These are phyloP conservation scores for Trichogramma pretiosum DNA, from an alignment of 1,140 invertebrate species.

Conservation along the genomic window DNA sequence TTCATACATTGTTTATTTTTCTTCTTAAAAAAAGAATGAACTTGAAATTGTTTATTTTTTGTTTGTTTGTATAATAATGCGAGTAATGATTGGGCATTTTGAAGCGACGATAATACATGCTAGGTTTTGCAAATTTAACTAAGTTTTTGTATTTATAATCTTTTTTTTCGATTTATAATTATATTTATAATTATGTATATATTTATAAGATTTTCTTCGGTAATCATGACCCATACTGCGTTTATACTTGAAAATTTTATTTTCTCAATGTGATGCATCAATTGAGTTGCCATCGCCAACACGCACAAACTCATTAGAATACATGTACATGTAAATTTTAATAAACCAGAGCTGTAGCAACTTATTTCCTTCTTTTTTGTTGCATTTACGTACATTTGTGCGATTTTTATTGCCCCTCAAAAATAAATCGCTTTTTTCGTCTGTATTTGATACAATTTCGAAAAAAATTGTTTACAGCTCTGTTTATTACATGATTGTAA, in stretches of 20 bases:
- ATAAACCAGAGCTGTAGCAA: neutral
- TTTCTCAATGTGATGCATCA: slow-evolving; percentile 35
- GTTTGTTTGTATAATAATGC: slow-evolving; percentile 32
- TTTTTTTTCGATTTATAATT: too few relatives aligned
- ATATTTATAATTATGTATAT: slow-evolving; percentile 36
- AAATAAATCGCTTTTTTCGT: slow-evolving; percentile 11
- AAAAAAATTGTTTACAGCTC: too few relatives aligned
- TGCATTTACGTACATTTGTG: too few relatives aligned
- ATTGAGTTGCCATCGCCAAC: slow-evolving; percentile 22
- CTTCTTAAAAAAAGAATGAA: slow-evolving; percentile 42
- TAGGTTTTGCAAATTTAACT: slow-evolving; percentile 42
- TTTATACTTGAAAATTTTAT: slow-evolving; percentile 36
- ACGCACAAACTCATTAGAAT: too few relatives aligned
- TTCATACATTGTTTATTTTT: slow-evolving; percentile 39
- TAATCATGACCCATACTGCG: slow-evolving; percentile 26
- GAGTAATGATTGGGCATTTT: slow-evolving; percentile 38
- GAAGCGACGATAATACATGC: slow-evolving; percentile 39
- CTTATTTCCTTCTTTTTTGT: neutral
- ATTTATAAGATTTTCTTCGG: slow-evolving; percentile 29
- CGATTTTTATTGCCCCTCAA: slow-evolving; percentile 5
- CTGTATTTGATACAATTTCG: too few relatives aligned
- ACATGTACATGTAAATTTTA: too few relatives aligned
- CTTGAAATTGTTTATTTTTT: slow-evolving; percentile 36
- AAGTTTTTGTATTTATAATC: too few relatives aligned
- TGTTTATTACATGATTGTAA: neutral